phyloP scores from a whole-genome alignment of 2,113 vertebrate genomes.

The Pteronura brasiliensis region DNA sequence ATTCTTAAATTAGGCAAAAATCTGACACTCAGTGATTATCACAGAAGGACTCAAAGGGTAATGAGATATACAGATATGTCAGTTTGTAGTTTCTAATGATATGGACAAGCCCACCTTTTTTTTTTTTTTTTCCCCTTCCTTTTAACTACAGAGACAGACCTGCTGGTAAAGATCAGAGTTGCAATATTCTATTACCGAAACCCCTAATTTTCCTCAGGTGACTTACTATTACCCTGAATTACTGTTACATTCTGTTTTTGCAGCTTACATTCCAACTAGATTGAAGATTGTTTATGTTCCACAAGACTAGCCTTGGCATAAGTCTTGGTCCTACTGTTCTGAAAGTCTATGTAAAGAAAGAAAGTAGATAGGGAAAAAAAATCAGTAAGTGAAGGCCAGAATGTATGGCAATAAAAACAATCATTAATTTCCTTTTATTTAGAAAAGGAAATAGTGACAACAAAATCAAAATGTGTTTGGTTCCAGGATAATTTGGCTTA shows the following conservation, averaged over 20 bases:
- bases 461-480: not conserved
- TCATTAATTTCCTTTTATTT: conserved; percentile 44
- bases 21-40: not conserved
- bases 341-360: conserved; percentile 62
- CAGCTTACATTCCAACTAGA: conserved; percentile 47
- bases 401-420: not conserved
- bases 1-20: not conserved
- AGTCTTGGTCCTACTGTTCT: conserved; percentile 67
- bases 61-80: not conserved
- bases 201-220: conserved; percentile 34
- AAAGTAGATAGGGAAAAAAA: conserved; percentile 27
- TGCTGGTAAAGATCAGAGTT: conserved; percentile 50
- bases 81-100: not conserved
- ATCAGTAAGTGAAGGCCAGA: not conserved
- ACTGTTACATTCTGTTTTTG: conserved; percentile 64
- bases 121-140: not conserved
- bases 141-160: conserved; percentile 54
- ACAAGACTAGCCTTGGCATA: conserved; percentile 69
- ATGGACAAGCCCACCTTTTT: not conserved
- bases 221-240: conserved; percentile 67
- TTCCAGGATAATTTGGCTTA: not conserved
- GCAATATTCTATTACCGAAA: conserved; percentile 42
- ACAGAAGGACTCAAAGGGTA: not conserved
- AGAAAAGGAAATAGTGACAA: not conserved
- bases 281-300: conserved; percentile 76